A percentile compares a stretch with the other conserved stretches of the same genome.
These are phyloP conservation scores for Tiliacea citrago DNA, from an alignment of 2,888 invertebrate species.

Conservation along the genomic window DNA sequence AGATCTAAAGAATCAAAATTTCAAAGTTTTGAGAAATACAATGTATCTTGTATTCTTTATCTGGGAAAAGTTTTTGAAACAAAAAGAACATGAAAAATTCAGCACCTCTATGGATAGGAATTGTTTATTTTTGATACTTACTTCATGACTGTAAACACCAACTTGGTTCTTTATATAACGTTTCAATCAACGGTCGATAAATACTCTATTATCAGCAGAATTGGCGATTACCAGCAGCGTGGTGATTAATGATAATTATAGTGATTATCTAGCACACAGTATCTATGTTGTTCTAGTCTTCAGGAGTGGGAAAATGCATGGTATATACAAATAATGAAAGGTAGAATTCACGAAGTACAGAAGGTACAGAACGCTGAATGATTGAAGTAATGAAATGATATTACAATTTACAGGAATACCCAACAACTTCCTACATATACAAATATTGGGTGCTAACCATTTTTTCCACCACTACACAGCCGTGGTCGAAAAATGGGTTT, in stretches of 20 bases:
- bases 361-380: no score
- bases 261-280: not conserved
- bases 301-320: no score
- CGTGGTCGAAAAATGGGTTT: not conserved
- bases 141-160: not conserved
- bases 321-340: not conserved
- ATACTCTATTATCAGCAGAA: not conserved
- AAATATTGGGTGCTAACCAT: not conserved
- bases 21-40: conserved; percentile 43
- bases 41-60: conserved; percentile 24
- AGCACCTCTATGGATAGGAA: not conserved
- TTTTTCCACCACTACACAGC: not conserved
- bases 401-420: not conserved
- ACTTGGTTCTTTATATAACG: no score
- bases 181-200: not conserved
- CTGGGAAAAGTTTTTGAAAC: conserved; percentile 9
- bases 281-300: no score
- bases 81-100: conserved; percentile 35
- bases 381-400: not conserved
- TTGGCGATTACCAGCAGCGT: not conserved
- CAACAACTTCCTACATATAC: no score
- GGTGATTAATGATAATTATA: not conserved
- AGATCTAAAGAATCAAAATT: conserved; percentile 44
- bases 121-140: conserved; percentile 5
- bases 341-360: not conserved